Percentiles rank a stretch among this genome's conserved stretches.
phyloP scores from a whole-genome alignment of 2,797 vertebrate genomes.

The Lophotriccus pileatus region DNA sequence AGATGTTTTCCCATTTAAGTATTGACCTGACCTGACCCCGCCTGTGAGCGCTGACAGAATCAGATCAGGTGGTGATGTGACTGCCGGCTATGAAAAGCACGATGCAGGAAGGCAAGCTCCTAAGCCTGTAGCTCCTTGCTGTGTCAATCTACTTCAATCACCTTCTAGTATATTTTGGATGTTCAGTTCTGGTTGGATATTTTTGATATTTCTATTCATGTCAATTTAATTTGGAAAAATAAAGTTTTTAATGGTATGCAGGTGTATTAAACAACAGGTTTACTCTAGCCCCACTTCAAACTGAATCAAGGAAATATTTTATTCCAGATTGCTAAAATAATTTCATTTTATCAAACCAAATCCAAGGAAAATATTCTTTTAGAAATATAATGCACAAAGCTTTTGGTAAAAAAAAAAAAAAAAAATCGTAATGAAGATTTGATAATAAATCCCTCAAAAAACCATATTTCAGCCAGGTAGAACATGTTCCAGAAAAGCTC shows the following conservation, averaged over 20 bases:
- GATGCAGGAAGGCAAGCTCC: not conserved
- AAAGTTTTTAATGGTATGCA: not conserved
- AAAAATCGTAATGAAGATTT: not conserved
- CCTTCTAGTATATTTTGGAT: not conserved
- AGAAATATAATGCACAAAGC: not conserved
- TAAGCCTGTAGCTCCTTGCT: constrained; percentile 3
- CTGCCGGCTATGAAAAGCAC: constrained; percentile 24
- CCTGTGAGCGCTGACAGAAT: not conserved
- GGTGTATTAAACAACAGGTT: not conserved
- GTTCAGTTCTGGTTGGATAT: not conserved
- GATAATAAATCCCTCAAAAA: not conserved
- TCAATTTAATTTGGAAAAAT: not conserved
- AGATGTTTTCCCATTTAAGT: not conserved
- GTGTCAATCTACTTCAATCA: not conserved
- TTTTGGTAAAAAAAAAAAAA: not conserved
- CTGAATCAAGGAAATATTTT: not conserved
- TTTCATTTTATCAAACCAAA: not conserved
- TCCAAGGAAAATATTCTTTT: not conserved
- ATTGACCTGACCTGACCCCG: constrained; percentile 1
- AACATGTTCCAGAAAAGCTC: not conserved
- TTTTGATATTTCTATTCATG: not conserved
- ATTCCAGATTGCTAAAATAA: not conserved
- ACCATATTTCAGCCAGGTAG: not conserved
- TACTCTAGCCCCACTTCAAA: not conserved
- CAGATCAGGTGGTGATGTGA: constrained; percentile 41